Conservation (phyloP, 2,797 vertebrate genomes). For the Onychomys torridus region DNA sequence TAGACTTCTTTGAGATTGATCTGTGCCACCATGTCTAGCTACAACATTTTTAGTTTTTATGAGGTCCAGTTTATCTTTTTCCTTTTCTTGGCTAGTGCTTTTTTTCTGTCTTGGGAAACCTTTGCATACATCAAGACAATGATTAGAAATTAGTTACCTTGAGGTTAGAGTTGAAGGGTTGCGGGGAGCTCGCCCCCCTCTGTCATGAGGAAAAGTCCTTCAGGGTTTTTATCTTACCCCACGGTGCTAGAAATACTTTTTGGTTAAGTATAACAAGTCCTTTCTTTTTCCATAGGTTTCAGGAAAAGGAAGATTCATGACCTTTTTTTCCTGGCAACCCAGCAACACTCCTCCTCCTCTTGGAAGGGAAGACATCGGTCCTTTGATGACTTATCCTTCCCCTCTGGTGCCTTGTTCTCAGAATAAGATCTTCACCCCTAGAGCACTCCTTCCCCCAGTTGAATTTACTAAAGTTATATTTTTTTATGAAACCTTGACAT, state of each 20-base stretch:
- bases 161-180: constrained; percentile 23
- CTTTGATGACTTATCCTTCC: neutral
- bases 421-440: neutral
- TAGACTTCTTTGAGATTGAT: neutral
- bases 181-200: neutral
- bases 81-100: neutral
- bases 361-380: neutral
- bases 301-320: constrained; percentile 95
- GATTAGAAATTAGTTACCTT: neutral
- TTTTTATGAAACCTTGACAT: constrained; percentile 37
- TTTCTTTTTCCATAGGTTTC: constrained; percentile 87
- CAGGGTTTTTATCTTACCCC: neutral
- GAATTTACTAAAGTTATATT: constrained; percentile 71
- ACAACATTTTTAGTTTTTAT: neutral
- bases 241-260: constrained; percentile 12
- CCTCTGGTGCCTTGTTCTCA: neutral
- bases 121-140: neutral
- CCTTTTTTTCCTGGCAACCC: neutral
- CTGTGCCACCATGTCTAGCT: neutral
- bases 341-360: neutral
- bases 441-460: neutral
- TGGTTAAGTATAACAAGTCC: constrained; percentile 56
- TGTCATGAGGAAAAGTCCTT: constrained; percentile 26
- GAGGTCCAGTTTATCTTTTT: neutral
- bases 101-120: constrained; percentile 45